Percentiles rank a stretch among this genome's conserved stretches.
Evolutionary conservation across 2,888 invertebrate genomes (phyloP).

Genomic region (Acanthococcus lagerstroemiae): DNA sequence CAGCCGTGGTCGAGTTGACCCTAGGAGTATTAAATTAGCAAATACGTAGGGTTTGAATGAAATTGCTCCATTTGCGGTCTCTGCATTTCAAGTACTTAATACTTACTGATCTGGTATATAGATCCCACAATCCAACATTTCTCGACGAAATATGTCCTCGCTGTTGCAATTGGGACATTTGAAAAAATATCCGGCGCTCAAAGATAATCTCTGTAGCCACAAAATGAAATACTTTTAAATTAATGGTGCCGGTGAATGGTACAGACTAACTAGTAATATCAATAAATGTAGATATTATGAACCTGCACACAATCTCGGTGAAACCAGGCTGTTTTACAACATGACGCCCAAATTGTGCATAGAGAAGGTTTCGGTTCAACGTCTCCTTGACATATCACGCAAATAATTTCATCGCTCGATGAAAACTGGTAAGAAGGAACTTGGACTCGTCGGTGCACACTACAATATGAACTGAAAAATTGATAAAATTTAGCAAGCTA

Average conservation of each 20-base stretch:
- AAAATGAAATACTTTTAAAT: not conserved
- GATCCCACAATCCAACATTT: conserved; percentile 57
- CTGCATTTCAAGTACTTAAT: not conserved
- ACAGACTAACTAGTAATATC: too few relatives aligned
- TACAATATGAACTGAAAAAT: conserved; percentile 52
- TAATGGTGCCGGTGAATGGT: not conserved
- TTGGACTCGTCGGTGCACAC: conserved; percentile 50
- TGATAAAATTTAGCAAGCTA: too few relatives aligned
- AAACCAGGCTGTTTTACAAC: conserved; percentile 68
- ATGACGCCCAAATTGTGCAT: conserved; percentile 58
- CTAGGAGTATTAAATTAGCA: too few relatives aligned
- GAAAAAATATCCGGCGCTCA: conserved; percentile 68
- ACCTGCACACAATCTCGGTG: conserved; percentile 63
- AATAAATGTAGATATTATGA: too few relatives aligned
- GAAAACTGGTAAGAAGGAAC: conserved; percentile 41
- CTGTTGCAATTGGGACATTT: conserved; percentile 77
- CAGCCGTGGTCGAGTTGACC: too few relatives aligned
- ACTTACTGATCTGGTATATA: conserved; percentile 51
- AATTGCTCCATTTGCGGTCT: too few relatives aligned
- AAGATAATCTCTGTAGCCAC: conserved; percentile 48
- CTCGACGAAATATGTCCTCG: conserved; percentile 51
- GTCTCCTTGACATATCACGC: conserved; percentile 59
- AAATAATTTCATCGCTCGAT: conserved; percentile 42
- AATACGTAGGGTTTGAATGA: too few relatives aligned
- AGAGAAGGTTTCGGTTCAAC: conserved; percentile 44